Base-by-base conservation (phyloP, 1,140 invertebrate species). In the Pogonognathellus flavescens region DNA sequence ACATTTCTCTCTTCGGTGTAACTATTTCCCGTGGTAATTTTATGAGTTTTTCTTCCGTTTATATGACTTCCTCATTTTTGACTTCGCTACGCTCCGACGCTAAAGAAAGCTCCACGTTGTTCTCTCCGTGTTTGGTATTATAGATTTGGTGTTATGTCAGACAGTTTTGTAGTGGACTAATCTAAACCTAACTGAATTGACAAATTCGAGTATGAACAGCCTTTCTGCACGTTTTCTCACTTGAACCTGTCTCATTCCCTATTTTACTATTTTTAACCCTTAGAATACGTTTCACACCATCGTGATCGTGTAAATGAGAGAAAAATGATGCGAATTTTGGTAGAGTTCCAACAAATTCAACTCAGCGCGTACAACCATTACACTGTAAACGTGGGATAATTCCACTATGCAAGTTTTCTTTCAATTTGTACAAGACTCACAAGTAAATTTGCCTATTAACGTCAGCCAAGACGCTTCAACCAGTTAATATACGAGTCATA, bases 11-110 rank as follows among this genome's bases (percentile, higher is more conserved):
- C 9, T 31, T 41, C 41, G 5, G 5, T 41, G 25, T 31, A 76
- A 49, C 14, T 50, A 41, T n/a, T 76, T 76, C 70, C 70, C 41
- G 25, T 31, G 31, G 70, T 76, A 76, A 76, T 76, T 76, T 76
- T 76, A 76, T 76, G 70, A 50, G 41, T 76, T 76, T 76, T 76
- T 31, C 70, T 76, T 76, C 70, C 70, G 41, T 16, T 76, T 31
- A 16, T 76, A 41, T 76, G 70, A 76, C 70, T 76, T 76, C 70
- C 70, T 76, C 70, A 76, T 76, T 31, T 49, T 50, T 76, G 41
- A n/a, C 41, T 76, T 41, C 66, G 20, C 59, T 60, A 70, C 22
- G 53, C n/a, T 13, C 53, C 11, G n/a, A 57, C 11, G 53, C 53
- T 57, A 3, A 41, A 41, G 53, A 14, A n/a, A 13, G 11, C 53